Percentiles rank a stretch among this genome's conserved stretches.
phyloP scores from a whole-genome alignment of 2,888 invertebrate genomes.

The Uropetala carovei region DNA sequence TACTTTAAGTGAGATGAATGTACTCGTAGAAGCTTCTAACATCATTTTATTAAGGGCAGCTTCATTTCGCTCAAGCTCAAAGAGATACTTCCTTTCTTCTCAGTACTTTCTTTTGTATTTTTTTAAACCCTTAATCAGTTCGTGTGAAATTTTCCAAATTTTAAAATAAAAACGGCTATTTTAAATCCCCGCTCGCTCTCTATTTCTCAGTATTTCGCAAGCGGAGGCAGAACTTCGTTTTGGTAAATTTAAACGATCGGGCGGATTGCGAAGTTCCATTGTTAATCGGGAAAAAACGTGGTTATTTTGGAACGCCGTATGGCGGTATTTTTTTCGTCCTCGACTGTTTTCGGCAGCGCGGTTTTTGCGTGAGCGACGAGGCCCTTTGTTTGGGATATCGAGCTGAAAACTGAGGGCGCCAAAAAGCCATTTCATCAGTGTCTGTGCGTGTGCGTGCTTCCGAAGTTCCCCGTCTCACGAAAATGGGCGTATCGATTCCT shows the following conservation, averaged over 20 bases:
- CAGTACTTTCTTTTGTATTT: too few relatives aligned
- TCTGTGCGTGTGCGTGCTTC: slow-evolving; percentile 40
- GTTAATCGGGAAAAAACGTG: background rate
- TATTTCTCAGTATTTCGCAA: too few relatives aligned
- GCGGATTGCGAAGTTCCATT: too few relatives aligned
- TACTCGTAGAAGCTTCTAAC: background rate
- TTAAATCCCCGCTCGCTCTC: too few relatives aligned
- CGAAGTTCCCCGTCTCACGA: slow-evolving; percentile 29
- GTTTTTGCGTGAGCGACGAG: slow-evolving; percentile 10
- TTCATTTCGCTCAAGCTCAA: background rate
- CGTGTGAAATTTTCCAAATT: too few relatives aligned
- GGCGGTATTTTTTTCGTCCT: background rate
- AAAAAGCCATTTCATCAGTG: slow-evolving; percentile 43
- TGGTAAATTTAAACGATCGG: too few relatives aligned
- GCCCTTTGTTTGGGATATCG: slow-evolving; percentile 12
- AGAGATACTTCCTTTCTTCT: too few relatives aligned
- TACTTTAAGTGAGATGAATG: background rate
- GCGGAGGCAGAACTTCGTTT: too few relatives aligned
- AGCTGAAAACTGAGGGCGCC: slow-evolving; percentile 54
- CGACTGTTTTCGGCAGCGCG: background rate
- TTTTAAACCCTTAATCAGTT: too few relatives aligned
- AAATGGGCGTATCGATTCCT: slow-evolving; percentile 43
- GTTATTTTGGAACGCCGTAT: background rate
- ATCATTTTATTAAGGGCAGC: background rate
- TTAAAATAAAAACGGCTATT: too few relatives aligned